Base-by-base conservation (phyloP, 1,140 invertebrate genomes). In the Fragariocoptes setiger region DNA sequence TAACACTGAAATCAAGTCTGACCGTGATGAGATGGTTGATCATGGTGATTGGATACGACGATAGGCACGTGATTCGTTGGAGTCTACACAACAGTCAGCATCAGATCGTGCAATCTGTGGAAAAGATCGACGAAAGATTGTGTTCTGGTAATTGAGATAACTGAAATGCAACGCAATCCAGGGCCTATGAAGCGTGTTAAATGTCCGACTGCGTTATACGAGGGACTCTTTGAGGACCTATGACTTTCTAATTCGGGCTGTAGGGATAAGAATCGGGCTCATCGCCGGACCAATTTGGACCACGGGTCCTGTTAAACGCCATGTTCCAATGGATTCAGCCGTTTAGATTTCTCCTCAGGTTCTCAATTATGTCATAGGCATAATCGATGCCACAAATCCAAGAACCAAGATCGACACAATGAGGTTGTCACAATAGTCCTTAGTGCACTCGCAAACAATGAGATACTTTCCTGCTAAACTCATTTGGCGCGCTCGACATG, bases 251-350 rank as follows among this genome's bases (percentile, higher is more conserved):
- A 55, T 17, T 72, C 75, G n/a, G n/a, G n/a, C n/a, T n/a, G n/a
- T n/a, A n/a, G n/a, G n/a, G 36, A 67, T 69, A 39, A 71, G 61
- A 37, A 80, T 67, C 21, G 67, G 65, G 17, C 67, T 70, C 70
- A 47, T 80, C 74, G n/a, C 67, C 66, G 57, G 71, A 71, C 74
- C 73, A 79, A 22, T 71, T 82, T 12, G 48, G 48, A 3, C 77
- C 78, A 39, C 79, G 79, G n/a, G 59, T 49, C 49, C 65, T 56
- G 52, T 77, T 63, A n/a, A 86, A 54, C 17, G 67, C 71, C 0
- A 86, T 56, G 56, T 86, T 86, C 80, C 80, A 86, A 53, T 86
- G 80, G 3, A 76, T 62, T 76, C 76, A 82, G 2, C 74, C 8
- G 25, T n/a, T 31, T 8, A n/a, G 70, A 40, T 16, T 12, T 8